Evolutionary conservation across 2,113 vertebrate species (phyloP), one percentile per base, ranked within the genome.

Genomic region (Butastur rufipennis): DNA sequence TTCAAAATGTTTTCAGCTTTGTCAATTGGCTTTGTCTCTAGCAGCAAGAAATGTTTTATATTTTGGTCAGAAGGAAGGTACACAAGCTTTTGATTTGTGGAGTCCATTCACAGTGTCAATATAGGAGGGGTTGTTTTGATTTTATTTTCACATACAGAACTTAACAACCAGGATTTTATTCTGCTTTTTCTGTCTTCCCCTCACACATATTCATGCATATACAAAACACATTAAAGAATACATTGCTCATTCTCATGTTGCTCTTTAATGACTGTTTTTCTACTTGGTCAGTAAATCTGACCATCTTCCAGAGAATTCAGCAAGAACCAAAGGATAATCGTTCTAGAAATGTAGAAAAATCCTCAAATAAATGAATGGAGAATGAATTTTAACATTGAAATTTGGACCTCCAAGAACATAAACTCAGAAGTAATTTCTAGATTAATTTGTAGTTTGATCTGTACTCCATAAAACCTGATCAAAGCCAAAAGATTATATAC

Each of bases 41-140:
- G 21, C 9, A 86, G 12, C 17, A 83, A 72, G 10, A 88, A 79
- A 63, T 53, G 7, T 62, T 38, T 43, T 59, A 2, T 29, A 20
- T 63, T 50, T 72, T 59, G 8, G 7, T 29, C 23, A 45, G 17
- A 86, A 81, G 12, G 13, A 79, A 59, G 16, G 6, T n/a, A 75
- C 31, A 32, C 7, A 59, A n/a, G 2, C 13, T 23, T 83, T 75
- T 75, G 26, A 47, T 72, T 50, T 94, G 27, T 55, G 20, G 6
- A 42, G 1, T 80, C 25, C 29, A 68, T 67, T 40, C 25, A 50
- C 17, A 86, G 6, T 77, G 34, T 38, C 13, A 67, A 0, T 34
- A 4, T 36, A 58, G 7, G 16, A 10, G 0, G 9, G 16, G 26
- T 38, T 72, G 2, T 1, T 10, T 68, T 71, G 3, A 29, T 72